Base-by-base conservation (phyloP, 2,797 vertebrate species). In the Columba guinea region DNA sequence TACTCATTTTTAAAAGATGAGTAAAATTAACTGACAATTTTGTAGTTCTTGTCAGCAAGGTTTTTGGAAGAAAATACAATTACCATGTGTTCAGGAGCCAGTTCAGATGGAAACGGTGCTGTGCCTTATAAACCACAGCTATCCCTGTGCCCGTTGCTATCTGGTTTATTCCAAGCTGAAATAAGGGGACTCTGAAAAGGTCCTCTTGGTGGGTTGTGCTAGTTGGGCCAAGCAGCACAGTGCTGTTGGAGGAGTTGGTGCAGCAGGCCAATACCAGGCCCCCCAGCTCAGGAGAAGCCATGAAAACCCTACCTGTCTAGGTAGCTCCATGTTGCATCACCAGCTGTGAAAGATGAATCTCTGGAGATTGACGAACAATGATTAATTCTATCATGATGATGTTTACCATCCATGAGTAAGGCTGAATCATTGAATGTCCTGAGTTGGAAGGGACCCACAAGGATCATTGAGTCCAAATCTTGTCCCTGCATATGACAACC, bases 331-430 rank as follows among this genome's bases (percentile, higher is more conserved):
- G 12, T 4, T 48, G 22, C 32, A 3, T 44, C 28, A 10, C 35
- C 24, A 30, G 8, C 59, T 52, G 39, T 4, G 53, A 34, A 52
- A 48, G 34, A 28, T 41, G 32, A 34, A 9, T 28, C 30, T 69
- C 73, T 51, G 74, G 55, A 76, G 64, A 39, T 22, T n/a, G 39
- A 11, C 1, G 22, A 56, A 14, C 8, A 11, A 6, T 2, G 41
- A 19, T 37, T 20, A 30, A 7, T 41, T 11, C 39, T 28, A 1
- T 5, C 0, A 0, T 19, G 53, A 27, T 30, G 59, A 27, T 4
- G 4, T 21, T 75, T 2, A 1, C 44, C 5, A 10, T 5, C 51
- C 13, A 14, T 5, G 24, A 28, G 27, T 1, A 22, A 60, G 59
- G 63, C 77, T 62, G 84, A 46, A 46, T 46, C 44, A 46, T 46